Percentiles rank a stretch among this genome's conserved stretches.
Conservation (phyloP, 2,888 invertebrate species). For the Chymomyza fuscimana region DNA sequence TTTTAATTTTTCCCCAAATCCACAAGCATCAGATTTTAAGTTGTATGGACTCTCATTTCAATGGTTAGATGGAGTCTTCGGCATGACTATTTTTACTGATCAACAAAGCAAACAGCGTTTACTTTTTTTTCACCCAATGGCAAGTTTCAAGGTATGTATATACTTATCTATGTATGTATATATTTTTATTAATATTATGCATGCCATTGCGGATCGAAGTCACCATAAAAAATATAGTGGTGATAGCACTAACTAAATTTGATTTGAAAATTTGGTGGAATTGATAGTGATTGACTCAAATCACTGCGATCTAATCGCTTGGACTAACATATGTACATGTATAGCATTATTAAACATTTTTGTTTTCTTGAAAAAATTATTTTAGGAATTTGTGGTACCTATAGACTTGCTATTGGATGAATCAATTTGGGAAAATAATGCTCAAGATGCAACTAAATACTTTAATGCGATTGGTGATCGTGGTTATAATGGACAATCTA, state of each 20-base stretch:
- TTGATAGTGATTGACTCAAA: no score
- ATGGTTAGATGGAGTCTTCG: conserved; percentile 91
- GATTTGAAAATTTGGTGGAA: no score
- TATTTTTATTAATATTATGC: background rate
- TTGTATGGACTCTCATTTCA: conserved; percentile 88
- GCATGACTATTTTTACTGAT: conserved; percentile 84
- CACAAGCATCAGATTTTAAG: conserved; percentile 85
- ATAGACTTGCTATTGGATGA: conserved; percentile 85
- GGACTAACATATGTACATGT: background rate
- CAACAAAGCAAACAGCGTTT: conserved; percentile 82
- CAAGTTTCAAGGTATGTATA: conserved; percentile 83
- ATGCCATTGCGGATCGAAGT: background rate
- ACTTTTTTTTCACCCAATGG: conserved; percentile 90
- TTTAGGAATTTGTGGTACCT: conserved; percentile 85
- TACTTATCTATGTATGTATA: no score
- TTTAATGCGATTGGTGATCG: conserved; percentile 80
- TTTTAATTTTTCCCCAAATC: conserved; percentile 77
- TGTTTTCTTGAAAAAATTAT: conserved; percentile 7
- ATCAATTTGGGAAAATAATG: conserved; percentile 78
- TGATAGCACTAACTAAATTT: no score
- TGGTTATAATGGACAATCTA: conserved; percentile 85
- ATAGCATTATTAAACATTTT: background rate
- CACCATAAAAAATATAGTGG: no score
- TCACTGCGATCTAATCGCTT: no score
- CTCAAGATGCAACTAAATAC: conserved; percentile 70